Evolutionary conservation across 2,888 invertebrate species (phyloP), one percentile per base, ranked within the genome.

Genomic region (Hyalella azteca): DNA sequence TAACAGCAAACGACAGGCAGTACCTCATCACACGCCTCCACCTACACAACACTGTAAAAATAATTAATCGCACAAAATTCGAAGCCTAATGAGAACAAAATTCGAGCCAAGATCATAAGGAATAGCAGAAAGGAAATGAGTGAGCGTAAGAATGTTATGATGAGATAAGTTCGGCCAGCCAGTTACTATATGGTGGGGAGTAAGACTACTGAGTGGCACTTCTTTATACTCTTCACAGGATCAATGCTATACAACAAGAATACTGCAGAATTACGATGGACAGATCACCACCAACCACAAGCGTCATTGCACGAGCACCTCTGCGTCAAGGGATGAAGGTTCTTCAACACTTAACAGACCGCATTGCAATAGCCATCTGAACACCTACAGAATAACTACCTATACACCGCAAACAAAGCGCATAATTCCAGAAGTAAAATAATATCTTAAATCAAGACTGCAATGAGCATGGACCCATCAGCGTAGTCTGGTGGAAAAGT

Each of bases 221-320:
- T 66, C 36, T 66, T 66, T 66, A 66, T 66, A 66, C 66, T 66
- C 66, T 66, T 66, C 66, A 66, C 36, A 66, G 19, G 66, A 66
- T 36, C 66, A 66, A 66, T 66, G 66, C 66, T 66, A 36, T 66
- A 66, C 66, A 66, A 66, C 66, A 66, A 66, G 36, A 66, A 66
- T 66, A 66, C 66, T 66, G 66, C 29, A 66, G 66, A 32, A 66
- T 66, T 66, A 66, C 66, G 66, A 66, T 66, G 66, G 66, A 66
- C 66, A 66, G 66, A 36, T 66, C 19, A 36, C 32, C 66, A 66
- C 66, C 54, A 54, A 54, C 54, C 54, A 54, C 54, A 49, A 4
- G 29, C 26, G 26, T 5, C 49, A 22, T 54, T 26, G 54, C 54
- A 22, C 11, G n/a, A n/a, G n/a, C n/a, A 26, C 54, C 22, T 54